Evolutionary conservation across 2,797 vertebrate species (phyloP).

Genomic region (Cyclopterus lumpus): DNA sequence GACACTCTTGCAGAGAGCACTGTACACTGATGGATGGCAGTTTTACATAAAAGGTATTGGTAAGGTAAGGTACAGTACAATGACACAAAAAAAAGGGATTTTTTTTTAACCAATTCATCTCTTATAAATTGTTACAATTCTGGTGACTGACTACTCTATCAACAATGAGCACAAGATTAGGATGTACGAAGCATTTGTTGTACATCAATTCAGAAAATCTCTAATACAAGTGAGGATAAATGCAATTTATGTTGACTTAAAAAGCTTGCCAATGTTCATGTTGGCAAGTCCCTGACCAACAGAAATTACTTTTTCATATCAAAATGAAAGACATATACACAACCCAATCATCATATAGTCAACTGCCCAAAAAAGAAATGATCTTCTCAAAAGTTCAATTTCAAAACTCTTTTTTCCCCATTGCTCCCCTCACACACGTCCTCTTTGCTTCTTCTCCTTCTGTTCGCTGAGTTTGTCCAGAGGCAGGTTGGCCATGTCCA

Average conservation of each 20-base stretch:
- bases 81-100: too few relatives aligned
- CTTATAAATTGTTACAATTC: not conserved
- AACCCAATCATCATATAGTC: not conserved
- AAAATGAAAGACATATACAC: not conserved
- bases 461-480: constrained; percentile 98
- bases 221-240: not conserved
- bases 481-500: constrained; percentile 95
- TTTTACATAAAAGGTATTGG: not conserved
- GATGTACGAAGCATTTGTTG: not conserved
- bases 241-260: not conserved
- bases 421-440: constrained; percentile 83
- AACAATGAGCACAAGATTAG: not conserved
- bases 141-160: not conserved
- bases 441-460: constrained; percentile 97
- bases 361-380: not conserved
- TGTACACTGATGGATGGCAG: not conserved
- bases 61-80: not conserved
- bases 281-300: not conserved
- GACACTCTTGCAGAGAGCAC: not conserved
- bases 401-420: not conserved
- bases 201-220: not conserved
- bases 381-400: not conserved
- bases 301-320: not conserved
- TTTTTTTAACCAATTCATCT: not conserved
- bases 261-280: not conserved